Evolutionary conservation across 1,140 invertebrate genomes (phyloP).

Genomic region (Condylostylus longicornis): DNA sequence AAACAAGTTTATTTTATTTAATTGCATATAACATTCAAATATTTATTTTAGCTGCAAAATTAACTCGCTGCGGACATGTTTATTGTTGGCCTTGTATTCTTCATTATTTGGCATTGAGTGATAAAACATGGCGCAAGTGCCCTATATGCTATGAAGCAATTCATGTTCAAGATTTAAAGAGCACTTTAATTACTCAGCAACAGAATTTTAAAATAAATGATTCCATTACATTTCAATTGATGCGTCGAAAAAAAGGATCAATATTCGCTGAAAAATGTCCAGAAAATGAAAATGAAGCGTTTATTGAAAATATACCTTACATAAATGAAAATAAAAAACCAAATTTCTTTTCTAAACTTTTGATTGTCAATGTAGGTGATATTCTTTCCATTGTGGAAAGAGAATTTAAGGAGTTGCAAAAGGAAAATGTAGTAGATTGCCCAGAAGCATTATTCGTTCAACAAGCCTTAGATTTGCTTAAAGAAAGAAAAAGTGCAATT

Average conservation of each 20-base stretch:
- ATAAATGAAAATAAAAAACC: conserved; percentile 26
- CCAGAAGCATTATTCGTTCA: conserved; percentile 76
- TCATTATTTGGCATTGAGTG: conserved; percentile 74
- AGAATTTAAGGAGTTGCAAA: conserved; percentile 58
- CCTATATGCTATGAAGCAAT: conserved; percentile 76
- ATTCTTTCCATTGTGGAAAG: conserved; percentile 51
- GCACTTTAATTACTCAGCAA: conserved; percentile 34
- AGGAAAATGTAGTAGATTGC: conserved; percentile 41
- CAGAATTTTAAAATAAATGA: conserved; percentile 48
- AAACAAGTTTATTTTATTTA: too few relatives aligned
- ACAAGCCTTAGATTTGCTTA: conserved; percentile 53
- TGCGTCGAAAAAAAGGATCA: conserved; percentile 68
- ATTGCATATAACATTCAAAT: too few relatives aligned
- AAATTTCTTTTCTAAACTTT: conserved; percentile 55
- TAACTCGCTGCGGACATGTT: conserved; percentile 87
- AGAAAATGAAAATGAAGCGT: neutral
- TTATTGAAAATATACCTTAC: conserved; percentile 14
- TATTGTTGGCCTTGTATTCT: conserved; percentile 93
- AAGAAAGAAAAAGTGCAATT: conserved; percentile 27
- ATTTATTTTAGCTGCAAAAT: conserved; percentile 83
- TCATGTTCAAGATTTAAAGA: conserved; percentile 31
- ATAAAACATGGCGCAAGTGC: conserved; percentile 60
- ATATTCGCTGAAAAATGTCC: conserved; percentile 48
- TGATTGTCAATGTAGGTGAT: conserved; percentile 49
- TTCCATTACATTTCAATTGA: conserved; percentile 64